Evolutionary conservation across 2,113 vertebrate species (phyloP), one percentile per base, ranked within the genome.

Genomic region (Labeo rohita): DNA sequence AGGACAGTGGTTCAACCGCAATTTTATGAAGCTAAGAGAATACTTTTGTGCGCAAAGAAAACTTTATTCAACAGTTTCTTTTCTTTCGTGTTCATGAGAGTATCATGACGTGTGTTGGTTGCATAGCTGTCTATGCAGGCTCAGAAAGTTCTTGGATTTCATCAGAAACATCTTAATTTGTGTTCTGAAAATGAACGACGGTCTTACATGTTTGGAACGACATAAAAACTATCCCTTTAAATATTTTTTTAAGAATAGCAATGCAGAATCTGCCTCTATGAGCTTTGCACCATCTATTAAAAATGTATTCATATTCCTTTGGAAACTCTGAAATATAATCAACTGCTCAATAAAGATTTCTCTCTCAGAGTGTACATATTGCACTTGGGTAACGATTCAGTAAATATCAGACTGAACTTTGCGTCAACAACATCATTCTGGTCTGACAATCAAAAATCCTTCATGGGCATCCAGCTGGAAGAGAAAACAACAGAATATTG

Each of bases 391-490:
- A 73, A 74, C 18, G 21, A 83, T 54, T 56, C 68, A 23, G 52
- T 23, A 84, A 72, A 59, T 23, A 73, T 59, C 50, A 34, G 36
- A 23, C 68, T 84, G 82, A 84, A 84, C 82, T n/a, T 54, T 56
- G 18, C 3, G 18, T 83, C 81, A 72, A 83, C 81, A 84, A 59
- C 82, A 84, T 73, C 36, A 45, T 59, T 84, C 82, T 34, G 28
- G 47, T 52, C 80, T 70, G 65, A 70, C 63, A 54, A 74, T 54
- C 82, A 84, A 73, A 73, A 56, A 73, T 54, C 34, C 13, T 74
- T 73, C 68, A 72, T 84, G 52, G 21, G 34, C 68, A 73, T 34
- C 45, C 82, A 59, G 16, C 49, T 84, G 81, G 11, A 39, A 77
- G 6, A 39, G 36, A 56, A 73, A 74, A 74, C 68, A 73, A 72